Evolutionary conservation across 1,140 invertebrate species (phyloP).

Genomic region (Drosophila nebulosa): DNA sequence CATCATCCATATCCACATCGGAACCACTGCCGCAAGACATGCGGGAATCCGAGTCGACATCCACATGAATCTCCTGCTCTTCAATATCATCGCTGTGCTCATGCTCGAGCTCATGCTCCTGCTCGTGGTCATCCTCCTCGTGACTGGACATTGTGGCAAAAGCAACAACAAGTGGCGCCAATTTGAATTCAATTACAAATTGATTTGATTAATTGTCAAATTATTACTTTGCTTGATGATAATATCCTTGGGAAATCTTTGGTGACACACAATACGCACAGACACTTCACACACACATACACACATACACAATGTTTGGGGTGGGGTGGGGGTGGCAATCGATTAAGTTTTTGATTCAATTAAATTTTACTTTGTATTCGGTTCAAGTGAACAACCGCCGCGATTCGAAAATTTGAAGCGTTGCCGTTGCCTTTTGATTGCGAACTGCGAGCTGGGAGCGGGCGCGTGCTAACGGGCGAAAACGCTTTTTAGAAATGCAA

Average conservation of each 20-base stretch:
- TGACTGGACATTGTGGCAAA: conserved; percentile 73
- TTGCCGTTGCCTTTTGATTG: conserved; percentile 25
- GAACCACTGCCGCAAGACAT: conserved; percentile 83
- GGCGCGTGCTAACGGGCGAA: conserved; percentile 69
- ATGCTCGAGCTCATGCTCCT: conserved; percentile 57
- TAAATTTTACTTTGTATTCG: conserved; percentile 2
- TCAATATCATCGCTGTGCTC: conserved; percentile 82
- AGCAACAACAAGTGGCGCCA: conserved; percentile 56
- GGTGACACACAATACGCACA: neutral
- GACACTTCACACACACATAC: neutral
- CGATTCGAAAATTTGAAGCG: conserved; percentile 28
- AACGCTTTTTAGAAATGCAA: conserved; percentile 75
- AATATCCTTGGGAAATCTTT: neutral
- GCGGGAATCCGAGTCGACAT: conserved; percentile 83
- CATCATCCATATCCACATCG: conserved; percentile 81
- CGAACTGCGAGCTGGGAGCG: conserved; percentile 52
- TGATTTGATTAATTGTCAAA: conserved; percentile 17
- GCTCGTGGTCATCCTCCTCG: conserved; percentile 80
- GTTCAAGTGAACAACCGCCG: conserved; percentile 15
- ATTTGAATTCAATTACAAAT: conserved; percentile 30
- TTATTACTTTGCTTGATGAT: no score
- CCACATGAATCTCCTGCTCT: conserved; percentile 84
- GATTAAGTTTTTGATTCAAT: conserved; percentile 47
- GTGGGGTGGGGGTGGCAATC: neutral
- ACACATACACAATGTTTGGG: neutral